Conservation (phyloP, 2,888 invertebrate species). For the Furcula furcula region DNA sequence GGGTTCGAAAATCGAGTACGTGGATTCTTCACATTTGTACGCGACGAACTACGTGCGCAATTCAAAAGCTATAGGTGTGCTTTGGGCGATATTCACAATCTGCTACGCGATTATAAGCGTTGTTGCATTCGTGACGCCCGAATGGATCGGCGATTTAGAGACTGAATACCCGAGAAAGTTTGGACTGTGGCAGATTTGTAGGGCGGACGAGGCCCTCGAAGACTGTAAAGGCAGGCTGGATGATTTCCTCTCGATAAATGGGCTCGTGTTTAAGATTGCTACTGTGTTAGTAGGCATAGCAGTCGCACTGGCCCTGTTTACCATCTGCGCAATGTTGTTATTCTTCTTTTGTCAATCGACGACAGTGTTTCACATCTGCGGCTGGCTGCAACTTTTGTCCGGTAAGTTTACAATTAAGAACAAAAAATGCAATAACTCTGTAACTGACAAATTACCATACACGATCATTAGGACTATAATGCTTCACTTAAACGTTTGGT, state of each 20-base stretch:
- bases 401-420: conserved; percentile 83
- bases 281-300: conserved; percentile 94
- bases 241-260: conserved; percentile 90
- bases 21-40: conserved; percentile 94
- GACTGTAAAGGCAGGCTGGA: conserved; percentile 93
- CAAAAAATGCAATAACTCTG: background rate
- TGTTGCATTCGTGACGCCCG: conserved; percentile 97
- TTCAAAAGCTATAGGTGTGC: conserved; percentile 96
- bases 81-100: conserved; percentile 99
- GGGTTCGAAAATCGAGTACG: conserved; percentile 96
- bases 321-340: conserved; percentile 93
- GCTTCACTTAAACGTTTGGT: background rate
- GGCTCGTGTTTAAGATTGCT: conserved; percentile 92
- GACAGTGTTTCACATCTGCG: conserved; percentile 95
- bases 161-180: conserved; percentile 95
- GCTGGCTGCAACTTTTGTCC: conserved; percentile 97
- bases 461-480: no score
- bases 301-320: conserved; percentile 91
- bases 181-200: conserved; percentile 95
- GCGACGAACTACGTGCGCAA: conserved; percentile 95
- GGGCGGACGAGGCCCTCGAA: conserved; percentile 88
- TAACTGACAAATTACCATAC: no score
- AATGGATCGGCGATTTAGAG: conserved; percentile 93
- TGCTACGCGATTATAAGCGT: conserved; percentile 98
- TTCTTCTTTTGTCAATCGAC: conserved; percentile 97